Evolutionary conservation across 1,140 invertebrate genomes (phyloP).

Genomic region (Tenebrio molitor): DNA sequence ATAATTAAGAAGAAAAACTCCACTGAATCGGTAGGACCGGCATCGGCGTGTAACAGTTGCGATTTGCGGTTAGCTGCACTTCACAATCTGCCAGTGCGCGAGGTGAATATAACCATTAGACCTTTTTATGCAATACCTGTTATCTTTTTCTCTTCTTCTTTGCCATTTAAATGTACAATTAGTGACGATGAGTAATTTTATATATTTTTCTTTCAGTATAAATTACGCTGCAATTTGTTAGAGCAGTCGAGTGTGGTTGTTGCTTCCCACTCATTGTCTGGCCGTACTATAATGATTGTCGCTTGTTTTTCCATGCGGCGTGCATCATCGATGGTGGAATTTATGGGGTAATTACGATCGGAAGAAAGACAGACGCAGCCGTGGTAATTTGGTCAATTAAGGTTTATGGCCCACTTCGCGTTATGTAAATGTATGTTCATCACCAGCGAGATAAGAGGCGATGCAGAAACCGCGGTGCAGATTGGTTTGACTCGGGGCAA

Average conservation of each 20-base stretch:
- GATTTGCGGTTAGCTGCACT: slow-evolving; percentile 34
- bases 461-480: too few species aligned
- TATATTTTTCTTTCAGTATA: slow-evolving; percentile 23
- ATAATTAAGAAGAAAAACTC: slow-evolving; percentile 20
- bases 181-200: slow-evolving; percentile 41
- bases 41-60: neutral
- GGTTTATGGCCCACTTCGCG: neutral
- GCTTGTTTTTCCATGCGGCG: slow-evolving; percentile 3
- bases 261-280: slow-evolving; percentile 32
- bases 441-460: too few species aligned
- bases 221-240: slow-evolving; percentile 25
- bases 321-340: slow-evolving; percentile 14
- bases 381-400: neutral
- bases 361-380: neutral
- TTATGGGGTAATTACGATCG: neutral
- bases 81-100: neutral
- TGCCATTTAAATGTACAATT: slow-evolving; percentile 38
- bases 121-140: slow-evolving; percentile 22
- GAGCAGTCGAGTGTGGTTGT: slow-evolving; percentile 24
- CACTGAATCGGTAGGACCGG: neutral
- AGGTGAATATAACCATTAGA: slow-evolving; percentile 37
- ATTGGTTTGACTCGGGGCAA: neutral
- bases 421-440: too few species aligned
- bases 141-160: slow-evolving; percentile 16
- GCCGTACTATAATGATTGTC: slow-evolving; percentile 13